Evolutionary conservation across 2,888 invertebrate species (phyloP).

Genomic region (Coelopa pilipes): DNA sequence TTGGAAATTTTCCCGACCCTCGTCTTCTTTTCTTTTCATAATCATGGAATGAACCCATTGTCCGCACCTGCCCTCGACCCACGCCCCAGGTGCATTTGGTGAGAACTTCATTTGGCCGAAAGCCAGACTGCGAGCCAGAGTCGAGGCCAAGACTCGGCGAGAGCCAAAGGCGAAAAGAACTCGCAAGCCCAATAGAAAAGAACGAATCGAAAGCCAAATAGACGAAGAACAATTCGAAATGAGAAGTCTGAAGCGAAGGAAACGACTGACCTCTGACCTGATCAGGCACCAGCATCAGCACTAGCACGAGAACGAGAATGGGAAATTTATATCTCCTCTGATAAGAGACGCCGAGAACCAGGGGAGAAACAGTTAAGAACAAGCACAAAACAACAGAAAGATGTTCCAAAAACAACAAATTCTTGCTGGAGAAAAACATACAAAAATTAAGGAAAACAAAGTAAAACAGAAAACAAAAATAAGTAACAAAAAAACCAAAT

Average conservation of each 20-base stretch:
- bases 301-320: neutral
- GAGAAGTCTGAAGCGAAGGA: no score
- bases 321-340: conserved; percentile 31
- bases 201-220: neutral
- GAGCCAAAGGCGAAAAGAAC: neutral
- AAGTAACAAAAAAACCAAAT: conserved; percentile 34
- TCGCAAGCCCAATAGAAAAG: neutral
- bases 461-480: neutral
- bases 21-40: no score
- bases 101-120: no score
- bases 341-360: conserved; percentile 6
- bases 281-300: neutral
- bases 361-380: no score
- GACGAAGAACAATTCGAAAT: conserved; percentile 4
- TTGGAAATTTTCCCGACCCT: no score
- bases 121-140: no score
- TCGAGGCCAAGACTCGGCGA: neutral
- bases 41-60: no score
- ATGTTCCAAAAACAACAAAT: neutral
- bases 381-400: neutral
- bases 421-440: no score
- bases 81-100: no score
- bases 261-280: conserved; percentile 25
- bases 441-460: neutral
- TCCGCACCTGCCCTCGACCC: no score